Evolutionary conservation across 2,797 vertebrate genomes (phyloP), one percentile per base, ranked within the genome.

Genomic region (Vireo griseus): DNA sequence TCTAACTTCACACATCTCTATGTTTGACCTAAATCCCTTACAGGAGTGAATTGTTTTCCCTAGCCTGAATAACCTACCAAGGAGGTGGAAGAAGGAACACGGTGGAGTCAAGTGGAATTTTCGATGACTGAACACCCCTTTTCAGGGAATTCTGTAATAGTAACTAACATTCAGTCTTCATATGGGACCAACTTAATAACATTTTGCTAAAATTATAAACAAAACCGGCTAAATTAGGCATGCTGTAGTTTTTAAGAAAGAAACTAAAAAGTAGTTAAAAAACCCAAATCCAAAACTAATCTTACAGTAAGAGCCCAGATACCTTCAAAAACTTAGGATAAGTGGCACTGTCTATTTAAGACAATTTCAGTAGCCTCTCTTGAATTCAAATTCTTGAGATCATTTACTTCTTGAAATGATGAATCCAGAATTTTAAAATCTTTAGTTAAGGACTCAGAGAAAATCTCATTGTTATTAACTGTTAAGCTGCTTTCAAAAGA

Each of bases 381-480:
- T 40, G 13, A 76, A 78, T 73, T 76, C n/a, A 69, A 80, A 68
- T 65, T 77, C 87, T 73, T 62, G 29, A 83, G 68, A 88, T 33
- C 22, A 57, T 77, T 94, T 89, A n/a, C 69, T 77, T 79, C 77
- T 79, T 77, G 31, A 86, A 82, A 37, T 66, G 54, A 88, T 93
- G 72, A 91, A 88, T 78, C 21, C 59, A 92, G 73, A 95, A 82
- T 78, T 94, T 88, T 19, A 71, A 91, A 94, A 84, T 89, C 80
- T 74, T 84, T 69, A 93, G 50, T 92, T 91, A 95, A 91, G 39
- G 83, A 90, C 73, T 75, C 35, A 12, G 67, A 92, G 71, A 71
- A 91, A 93, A 96, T 83, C 65, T 85, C 89, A 95, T 71, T 95
- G 90, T 92, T 95, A 94, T 92, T 91, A 94, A 95, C 91, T 50